Percentiles rank a stretch among this genome's conserved stretches.
Evolutionary conservation across 2,797 vertebrate genomes (phyloP).

Genomic region (Argentina silus): DNA sequence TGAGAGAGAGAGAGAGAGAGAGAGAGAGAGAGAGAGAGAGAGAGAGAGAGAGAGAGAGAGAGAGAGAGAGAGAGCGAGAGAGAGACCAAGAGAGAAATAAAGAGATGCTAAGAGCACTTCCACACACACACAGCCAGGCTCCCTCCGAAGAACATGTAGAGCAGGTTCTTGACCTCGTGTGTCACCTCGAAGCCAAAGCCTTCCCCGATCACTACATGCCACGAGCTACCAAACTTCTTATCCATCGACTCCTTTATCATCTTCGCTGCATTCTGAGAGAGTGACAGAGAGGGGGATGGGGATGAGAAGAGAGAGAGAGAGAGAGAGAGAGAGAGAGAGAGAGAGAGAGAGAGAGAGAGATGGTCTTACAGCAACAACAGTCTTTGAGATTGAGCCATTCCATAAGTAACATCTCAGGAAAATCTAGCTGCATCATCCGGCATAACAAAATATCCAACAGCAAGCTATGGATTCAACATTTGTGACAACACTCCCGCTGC

Average conservation of each 20-base stretch:
- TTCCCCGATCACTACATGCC: conserved; percentile 98
- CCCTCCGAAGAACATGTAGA: conserved; percentile 98
- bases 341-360: too few relatives aligned
- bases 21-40: conserved; percentile 23
- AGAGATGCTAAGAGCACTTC: conserved; percentile 90
- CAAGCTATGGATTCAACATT: too few relatives aligned
- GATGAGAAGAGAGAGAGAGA: background rate
- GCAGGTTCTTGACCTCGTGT: conserved; percentile 95
- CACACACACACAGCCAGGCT: conserved; percentile 95
- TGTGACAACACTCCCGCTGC: too few relatives aligned
- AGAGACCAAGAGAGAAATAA: background rate
- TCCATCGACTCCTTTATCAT: conserved; percentile 99
- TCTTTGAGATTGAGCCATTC: too few relatives aligned
- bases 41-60: conserved; percentile 26
- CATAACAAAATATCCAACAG: too few relatives aligned
- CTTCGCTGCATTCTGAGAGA: conserved; percentile 82
- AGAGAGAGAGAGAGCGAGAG: background rate
- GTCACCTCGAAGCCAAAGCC: conserved; percentile 98
- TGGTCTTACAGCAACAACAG: conserved; percentile 21
- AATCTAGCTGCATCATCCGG: too few relatives aligned
- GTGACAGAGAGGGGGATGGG: background rate
- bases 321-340: background rate
- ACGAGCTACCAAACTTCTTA: conserved; percentile 98
- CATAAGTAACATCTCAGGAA: too few relatives aligned
- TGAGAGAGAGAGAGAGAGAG: conserved; percentile 18